These are phyloP conservation scores for Sturnira hondurensis DNA, from an alignment of 2,113 vertebrate species.

Conservation along the genomic window DNA sequence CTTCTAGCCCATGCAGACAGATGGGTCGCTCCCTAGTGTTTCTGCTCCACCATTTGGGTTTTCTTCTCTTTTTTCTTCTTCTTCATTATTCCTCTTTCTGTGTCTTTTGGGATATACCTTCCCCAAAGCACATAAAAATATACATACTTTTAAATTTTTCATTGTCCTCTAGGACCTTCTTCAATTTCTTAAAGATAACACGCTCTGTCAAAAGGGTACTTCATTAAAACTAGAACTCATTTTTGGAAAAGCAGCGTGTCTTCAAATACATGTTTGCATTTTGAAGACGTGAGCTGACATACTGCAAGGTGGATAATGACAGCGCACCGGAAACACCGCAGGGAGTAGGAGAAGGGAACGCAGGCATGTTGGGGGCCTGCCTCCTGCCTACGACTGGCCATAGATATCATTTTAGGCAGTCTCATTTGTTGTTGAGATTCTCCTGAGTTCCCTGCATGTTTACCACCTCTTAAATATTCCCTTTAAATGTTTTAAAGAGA, in stretches of 20 bases:
- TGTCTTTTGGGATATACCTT: not conserved
- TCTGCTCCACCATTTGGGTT: not conserved
- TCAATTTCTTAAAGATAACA: not conserved
- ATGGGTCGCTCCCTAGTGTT: conserved; percentile 6
- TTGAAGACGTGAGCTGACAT: not conserved
- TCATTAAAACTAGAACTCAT: not conserved
- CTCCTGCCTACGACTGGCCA: not conserved
- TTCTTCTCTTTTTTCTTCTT: not conserved
- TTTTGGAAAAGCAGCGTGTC: not conserved
- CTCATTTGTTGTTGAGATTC: not conserved
- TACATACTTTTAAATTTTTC: not conserved
- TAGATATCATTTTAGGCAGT: not conserved
- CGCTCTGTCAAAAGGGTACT: not conserved
- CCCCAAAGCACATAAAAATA: not conserved
- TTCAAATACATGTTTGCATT: not conserved
- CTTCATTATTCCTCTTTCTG: conserved; percentile 15
- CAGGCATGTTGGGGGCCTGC: not conserved
- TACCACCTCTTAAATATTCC: not conserved
- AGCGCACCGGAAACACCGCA: not conserved
- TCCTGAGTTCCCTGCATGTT: not conserved
- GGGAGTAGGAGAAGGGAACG: not conserved
- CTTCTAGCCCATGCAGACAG: not conserved
- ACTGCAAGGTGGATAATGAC: not conserved
- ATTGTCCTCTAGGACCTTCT: not conserved
- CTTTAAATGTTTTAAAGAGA: not conserved